A percentile compares a stretch with the other conserved stretches of the same genome.
Evolutionary conservation across 2,888 invertebrate genomes (phyloP).

Genomic region (Myathropa florea): DNA sequence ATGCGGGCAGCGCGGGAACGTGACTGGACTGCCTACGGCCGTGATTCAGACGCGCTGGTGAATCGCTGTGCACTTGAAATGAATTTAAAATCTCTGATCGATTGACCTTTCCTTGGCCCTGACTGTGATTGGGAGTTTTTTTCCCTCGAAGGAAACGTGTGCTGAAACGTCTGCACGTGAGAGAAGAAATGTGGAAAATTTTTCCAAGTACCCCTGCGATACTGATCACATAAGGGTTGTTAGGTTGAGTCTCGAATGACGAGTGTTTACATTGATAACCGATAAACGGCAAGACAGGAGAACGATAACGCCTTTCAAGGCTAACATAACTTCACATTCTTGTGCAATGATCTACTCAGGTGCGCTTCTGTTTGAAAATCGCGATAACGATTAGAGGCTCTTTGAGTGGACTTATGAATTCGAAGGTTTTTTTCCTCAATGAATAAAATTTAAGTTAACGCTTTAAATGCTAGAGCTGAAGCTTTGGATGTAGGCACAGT

Average conservation of each 20-base stretch:
- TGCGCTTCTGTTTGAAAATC: constrained; percentile 14
- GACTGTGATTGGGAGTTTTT: background rate
- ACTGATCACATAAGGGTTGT: background rate
- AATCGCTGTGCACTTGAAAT: background rate
- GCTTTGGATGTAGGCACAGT: no score
- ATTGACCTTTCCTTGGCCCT: background rate
- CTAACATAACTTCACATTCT: constrained; percentile 11
- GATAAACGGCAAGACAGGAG: background rate
- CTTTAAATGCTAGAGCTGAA: no score
- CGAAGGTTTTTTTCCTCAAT: no score
- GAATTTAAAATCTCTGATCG: background rate
- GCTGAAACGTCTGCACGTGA: background rate
- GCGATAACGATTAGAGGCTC: background rate
- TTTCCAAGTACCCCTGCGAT: background rate
- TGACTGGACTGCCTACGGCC: constrained; percentile 14
- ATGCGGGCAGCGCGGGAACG: background rate
- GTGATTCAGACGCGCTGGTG: background rate
- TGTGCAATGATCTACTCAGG: constrained; percentile 9
- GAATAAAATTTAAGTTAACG: no score
- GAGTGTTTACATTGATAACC: constrained; percentile 27
- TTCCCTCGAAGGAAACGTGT: background rate
- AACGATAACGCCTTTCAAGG: background rate
- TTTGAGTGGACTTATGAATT: no score
- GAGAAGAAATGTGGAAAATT: constrained; percentile 8
- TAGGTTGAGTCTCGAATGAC: background rate